phyloP scores from a whole-genome alignment of 2,113 vertebrate genomes.

The Megaceryle torquata region DNA sequence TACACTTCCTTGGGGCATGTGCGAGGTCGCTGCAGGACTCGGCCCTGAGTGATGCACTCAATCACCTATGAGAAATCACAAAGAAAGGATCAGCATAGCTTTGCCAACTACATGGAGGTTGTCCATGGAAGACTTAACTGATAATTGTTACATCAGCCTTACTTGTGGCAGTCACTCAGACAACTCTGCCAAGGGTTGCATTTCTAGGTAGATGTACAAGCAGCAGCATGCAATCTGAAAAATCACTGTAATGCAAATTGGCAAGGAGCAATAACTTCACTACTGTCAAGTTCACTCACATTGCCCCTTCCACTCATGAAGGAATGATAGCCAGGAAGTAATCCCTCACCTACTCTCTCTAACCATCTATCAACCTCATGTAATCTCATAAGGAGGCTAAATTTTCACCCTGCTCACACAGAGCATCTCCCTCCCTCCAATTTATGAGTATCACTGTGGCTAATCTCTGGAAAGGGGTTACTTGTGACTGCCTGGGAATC shows the following conservation, averaged over 20 bases:
- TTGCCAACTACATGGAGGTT: neutral
- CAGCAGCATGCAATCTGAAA: rapidly evolving
- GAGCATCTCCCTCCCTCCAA: neutral
- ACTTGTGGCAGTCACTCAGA: neutral
- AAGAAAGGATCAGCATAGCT: neutral
- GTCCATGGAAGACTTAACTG: neutral
- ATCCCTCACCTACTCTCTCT: neutral
- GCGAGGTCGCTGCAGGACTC: slow-evolving; percentile 95
- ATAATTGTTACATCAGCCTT: neutral
- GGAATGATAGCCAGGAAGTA: neutral
- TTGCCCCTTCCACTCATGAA: neutral
- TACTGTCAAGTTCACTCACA: neutral
- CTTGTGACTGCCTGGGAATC: neutral
- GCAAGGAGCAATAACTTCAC: neutral
- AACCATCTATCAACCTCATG: neutral
- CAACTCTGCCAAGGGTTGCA: neutral
- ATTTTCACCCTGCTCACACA: neutral
- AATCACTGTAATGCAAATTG: neutral
- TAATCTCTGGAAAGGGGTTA: neutral
- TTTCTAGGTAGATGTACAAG: neutral
- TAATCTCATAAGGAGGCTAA: neutral
- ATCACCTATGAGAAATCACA: slow-evolving; percentile 84
- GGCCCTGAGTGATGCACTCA: slow-evolving; percentile 98
- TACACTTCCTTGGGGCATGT: slow-evolving; percentile 98
- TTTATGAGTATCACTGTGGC: neutral